Base-by-base conservation (phyloP, 2,113 vertebrate genomes). In the Leuciscus idus region DNA sequence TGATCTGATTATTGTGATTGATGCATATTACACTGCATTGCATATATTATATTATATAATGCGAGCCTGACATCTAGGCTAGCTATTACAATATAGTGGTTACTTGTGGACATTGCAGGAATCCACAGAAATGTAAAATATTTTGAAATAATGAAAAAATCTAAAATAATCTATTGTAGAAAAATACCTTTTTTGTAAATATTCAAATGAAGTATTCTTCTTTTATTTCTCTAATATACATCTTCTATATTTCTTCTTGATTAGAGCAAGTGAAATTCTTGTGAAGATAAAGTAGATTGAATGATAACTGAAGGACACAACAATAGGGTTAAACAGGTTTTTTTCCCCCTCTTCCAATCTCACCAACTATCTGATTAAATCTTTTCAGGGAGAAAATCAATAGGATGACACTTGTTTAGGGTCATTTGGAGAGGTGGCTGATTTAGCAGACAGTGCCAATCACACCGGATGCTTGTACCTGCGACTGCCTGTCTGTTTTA, bases 371-470 rank as follows among this genome's bases (percentile, higher is more conserved):
- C 61, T 59, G 82, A 86, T 88, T 77, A 83, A 87, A 84, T 85
- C 78, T 88, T 87, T 83, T 84, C 62, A 87, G 64, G 85, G 26
- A 68, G 77, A 74, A 88, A 88, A 88, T 88, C 87, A 85, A 85
- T 90, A 83, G 72, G 85, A 84, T 77, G 78, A 88, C 83, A 87
- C 62, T 87, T 88, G 89, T 81, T 87, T 87, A 83, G 83, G 85
- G 23, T 81, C 68, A 50, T 88, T 87, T 82, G 52, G 84, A 88
- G 81, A 85, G 83, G 72, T 73, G 70, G 21, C 55, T 75, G 78
- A 86, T 82, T 83, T 86, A 85, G 46, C 39, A 4, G 46, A 78
- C 43, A 59, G 21, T 66, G 52, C 19, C 28, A 61, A 89, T 62
- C 26, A 30, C 50, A 43, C 57, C 15, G 4, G 77, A 33, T 73